Evolutionary conservation across 2,797 vertebrate genomes (phyloP), one percentile per base, ranked within the genome.

Genomic region (Natrix natrix): DNA sequence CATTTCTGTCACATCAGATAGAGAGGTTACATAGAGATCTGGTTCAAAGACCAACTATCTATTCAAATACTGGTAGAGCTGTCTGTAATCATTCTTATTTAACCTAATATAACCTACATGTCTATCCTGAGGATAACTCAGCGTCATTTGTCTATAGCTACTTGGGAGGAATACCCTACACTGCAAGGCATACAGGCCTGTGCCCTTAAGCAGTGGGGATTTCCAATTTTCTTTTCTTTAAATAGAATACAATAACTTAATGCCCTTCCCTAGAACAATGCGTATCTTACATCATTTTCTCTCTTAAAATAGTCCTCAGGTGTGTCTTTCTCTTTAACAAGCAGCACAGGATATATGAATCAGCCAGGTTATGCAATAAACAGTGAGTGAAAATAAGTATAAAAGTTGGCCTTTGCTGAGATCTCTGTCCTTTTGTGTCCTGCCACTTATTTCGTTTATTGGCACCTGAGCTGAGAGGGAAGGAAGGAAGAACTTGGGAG

Each of bases 401-500:
- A 16, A 32, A 66, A 26, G 22, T 60, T 89, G 89, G 56, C 56
- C 28, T 92, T 20, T 60, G 52, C 5, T 16, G 52, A 89, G 43
- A 78, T 54, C 24, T 52, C 54, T 91, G 7, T n/a, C 7, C 12
- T 48, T 61, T 83, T 32, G 16, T 48, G 43, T 17, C 22, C 60
- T 61, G 88, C 48, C 92, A 86, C 52, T 83, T 83, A 86, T 90
- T 83, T 37, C 13, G 12, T 61, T 59, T 63, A 26, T 66, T 78
- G 86, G 59, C 43, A 26, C n/a, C 54, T 88, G 55, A 91, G 90
- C 54, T 66, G 16, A 89, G 93, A 66, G 86, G 17, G 93, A 52
- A 52, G 48, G 94, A 92, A 95, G 43, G 83, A 94, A 92, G 89
- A 87, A 28, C n/a, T 92, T 92, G 26, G 16, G 22, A 60, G 92